Evolutionary conservation across 2,888 invertebrate species (phyloP), one percentile per base, ranked within the genome.

Genomic region (Eugnorisma glareosa): DNA sequence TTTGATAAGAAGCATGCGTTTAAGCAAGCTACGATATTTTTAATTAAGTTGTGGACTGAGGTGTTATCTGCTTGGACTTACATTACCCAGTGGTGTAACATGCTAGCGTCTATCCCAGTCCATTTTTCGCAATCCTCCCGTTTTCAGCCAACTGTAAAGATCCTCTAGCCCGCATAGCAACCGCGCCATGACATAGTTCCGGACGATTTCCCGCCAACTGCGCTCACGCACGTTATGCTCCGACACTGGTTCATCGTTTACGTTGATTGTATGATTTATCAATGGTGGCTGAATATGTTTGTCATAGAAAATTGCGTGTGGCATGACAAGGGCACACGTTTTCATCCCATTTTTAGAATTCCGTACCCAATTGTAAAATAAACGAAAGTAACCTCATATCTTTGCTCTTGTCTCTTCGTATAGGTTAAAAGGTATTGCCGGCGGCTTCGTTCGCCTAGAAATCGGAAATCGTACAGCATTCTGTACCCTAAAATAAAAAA

Each of bases 141-240:
- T 77, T 77, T 83, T 67, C 74, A 76, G 35, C 31, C 24, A 59
- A 59, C 59, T 67, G 78, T 80, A 83, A 89, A 87, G 86, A 90
- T 79, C 45, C 35, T 75, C 72, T 48, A 82, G 73, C 88, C 87
- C 89, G 87, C 87, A 90, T 91, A 85, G 69, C 57, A 74, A 28
- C 79, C 77, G 81, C 82, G 79, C 93, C 92, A 90, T 93, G 92
- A 93, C 93, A 91, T 89, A 92, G 86, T 92, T 92, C 87, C 84
- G 84, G 78, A 86, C 81, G 80, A 86, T 88, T 88, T 87, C 81
- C 82, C 86, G 77, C 81, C 77, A 73, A 75, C 72, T 67, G 84
- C 75, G 67, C 57, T 11, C 7, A 72, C 75, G 67, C 83, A 83
- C 28, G 77, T 51, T 67, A 82, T 71, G 59, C 84, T 77, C 45